These are phyloP conservation scores for Stictonetta naevosa DNA, from an alignment of 2,113 vertebrate genomes.

Conservation along the genomic window DNA sequence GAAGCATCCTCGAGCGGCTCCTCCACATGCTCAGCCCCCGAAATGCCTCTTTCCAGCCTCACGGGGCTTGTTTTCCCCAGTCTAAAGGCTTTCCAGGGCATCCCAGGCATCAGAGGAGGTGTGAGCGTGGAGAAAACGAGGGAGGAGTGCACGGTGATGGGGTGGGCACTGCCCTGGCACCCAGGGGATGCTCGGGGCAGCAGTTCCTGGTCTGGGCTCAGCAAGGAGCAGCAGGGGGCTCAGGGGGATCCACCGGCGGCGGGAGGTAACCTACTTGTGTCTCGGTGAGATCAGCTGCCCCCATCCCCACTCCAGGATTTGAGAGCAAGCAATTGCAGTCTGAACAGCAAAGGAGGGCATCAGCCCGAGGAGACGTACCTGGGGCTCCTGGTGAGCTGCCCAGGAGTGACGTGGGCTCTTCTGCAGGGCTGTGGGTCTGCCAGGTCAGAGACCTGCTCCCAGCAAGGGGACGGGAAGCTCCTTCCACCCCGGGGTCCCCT, in stretches of 20 bases:
- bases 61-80: accelerated
- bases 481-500: not conserved
- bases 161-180: not conserved
- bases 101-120: not conserved
- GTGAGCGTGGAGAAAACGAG: accelerated
- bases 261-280: not conserved
- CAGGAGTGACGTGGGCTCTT: not conserved
- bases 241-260: not conserved
- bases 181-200: not conserved
- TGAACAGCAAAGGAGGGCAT: accelerated
- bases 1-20: not conserved
- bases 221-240: not conserved
- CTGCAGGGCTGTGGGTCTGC: not conserved
- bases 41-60: not conserved
- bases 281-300: not conserved
- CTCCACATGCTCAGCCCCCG: not conserved
- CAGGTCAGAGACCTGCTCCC: not conserved
- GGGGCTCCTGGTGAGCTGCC: accelerated
- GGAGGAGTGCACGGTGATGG: accelerated
- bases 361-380: accelerated
- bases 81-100: not conserved
- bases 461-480: not conserved
- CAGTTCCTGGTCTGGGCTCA: not conserved
- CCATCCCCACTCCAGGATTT: not conserved
- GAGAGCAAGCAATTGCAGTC: not conserved